Percentiles rank a stretch among this genome's conserved stretches.
Conservation (phyloP, 2,888 invertebrate species). For the Thera obeliscata region DNA sequence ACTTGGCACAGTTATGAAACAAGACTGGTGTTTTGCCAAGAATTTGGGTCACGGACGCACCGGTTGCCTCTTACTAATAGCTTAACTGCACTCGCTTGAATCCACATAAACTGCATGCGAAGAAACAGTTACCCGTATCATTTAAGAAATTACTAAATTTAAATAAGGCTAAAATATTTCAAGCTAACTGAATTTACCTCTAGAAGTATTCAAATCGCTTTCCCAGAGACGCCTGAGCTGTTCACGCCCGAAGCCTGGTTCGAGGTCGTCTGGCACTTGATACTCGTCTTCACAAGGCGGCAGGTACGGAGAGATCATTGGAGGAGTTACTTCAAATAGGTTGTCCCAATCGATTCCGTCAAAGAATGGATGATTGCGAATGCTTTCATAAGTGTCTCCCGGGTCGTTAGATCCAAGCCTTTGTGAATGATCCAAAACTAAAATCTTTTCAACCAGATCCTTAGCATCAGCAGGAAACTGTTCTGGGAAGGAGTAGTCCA, state of each 20-base stretch:
- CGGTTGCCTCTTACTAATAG: slow-evolving; percentile 75
- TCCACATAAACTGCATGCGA: slow-evolving; percentile 51
- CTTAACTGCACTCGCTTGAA: slow-evolving; percentile 71
- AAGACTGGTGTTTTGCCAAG: slow-evolving; percentile 70
- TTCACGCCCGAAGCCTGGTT: slow-evolving; percentile 94
- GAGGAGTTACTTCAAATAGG: slow-evolving; percentile 90
- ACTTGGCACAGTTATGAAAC: slow-evolving; percentile 63
- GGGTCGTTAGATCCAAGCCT: slow-evolving; percentile 92
- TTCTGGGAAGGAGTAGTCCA: slow-evolving; percentile 96
- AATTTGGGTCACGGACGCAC: slow-evolving; percentile 76
- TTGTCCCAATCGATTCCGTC: slow-evolving; percentile 92
- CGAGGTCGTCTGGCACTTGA: slow-evolving; percentile 89
- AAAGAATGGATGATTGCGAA: slow-evolving; percentile 95
- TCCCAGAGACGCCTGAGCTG: slow-evolving; percentile 91
- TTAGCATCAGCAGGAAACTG: slow-evolving; percentile 94
- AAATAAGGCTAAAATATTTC: background rate
- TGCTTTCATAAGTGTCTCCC: slow-evolving; percentile 89
- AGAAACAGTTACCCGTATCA: slow-evolving; percentile 26
- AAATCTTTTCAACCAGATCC: slow-evolving; percentile 93
- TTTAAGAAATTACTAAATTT: slow-evolving; percentile 10
- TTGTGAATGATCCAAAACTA: slow-evolving; percentile 91
- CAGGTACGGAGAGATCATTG: slow-evolving; percentile 91
- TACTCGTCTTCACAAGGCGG: slow-evolving; percentile 89
- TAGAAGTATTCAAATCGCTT: slow-evolving; percentile 85
- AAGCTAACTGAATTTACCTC: slow-evolving; percentile 54